These are phyloP conservation scores for Anarrhichthys ocellatus DNA, from an alignment of 2,113 vertebrate genomes.

Conservation along the genomic window DNA sequence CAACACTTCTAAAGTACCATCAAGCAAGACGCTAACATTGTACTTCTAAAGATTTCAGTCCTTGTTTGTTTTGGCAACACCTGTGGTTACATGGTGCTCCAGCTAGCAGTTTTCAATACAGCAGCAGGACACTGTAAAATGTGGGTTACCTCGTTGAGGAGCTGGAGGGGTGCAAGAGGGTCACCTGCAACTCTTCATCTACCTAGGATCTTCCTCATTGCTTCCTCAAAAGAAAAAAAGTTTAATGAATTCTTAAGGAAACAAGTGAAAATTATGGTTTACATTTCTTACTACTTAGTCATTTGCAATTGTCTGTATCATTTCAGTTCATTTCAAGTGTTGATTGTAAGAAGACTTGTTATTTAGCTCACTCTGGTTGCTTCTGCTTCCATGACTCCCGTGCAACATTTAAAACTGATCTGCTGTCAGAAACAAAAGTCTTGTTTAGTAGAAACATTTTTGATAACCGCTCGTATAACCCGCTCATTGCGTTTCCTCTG, in stretches of 20 bases:
- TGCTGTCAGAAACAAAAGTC: background rate
- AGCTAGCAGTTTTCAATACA: background rate
- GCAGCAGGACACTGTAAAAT: background rate
- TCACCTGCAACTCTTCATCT: background rate
- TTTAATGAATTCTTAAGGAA: too few relatives aligned
- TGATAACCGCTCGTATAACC: background rate
- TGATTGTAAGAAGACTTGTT: background rate
- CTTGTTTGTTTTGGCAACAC: background rate
- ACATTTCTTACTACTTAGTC: too few relatives aligned
- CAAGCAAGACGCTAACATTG: background rate
- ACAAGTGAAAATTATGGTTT: too few relatives aligned
- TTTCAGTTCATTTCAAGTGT: too few relatives aligned
- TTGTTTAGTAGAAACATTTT: background rate
- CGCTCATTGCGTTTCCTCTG: background rate
- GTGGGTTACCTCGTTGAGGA: background rate
- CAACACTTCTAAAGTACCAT: background rate
- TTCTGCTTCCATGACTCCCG: background rate
- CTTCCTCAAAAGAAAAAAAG: too few relatives aligned
- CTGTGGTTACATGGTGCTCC: background rate
- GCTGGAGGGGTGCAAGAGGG: background rate
- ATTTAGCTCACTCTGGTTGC: background rate
- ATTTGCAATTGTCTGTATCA: too few relatives aligned
- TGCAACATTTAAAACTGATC: background rate
- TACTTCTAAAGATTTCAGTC: background rate
- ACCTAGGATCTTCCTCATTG: too few relatives aligned